A percentile compares a stretch with the other conserved stretches of the same genome.
Evolutionary conservation across 2,888 invertebrate species (phyloP).

Genomic region (Pyrochroa serraticornis): DNA sequence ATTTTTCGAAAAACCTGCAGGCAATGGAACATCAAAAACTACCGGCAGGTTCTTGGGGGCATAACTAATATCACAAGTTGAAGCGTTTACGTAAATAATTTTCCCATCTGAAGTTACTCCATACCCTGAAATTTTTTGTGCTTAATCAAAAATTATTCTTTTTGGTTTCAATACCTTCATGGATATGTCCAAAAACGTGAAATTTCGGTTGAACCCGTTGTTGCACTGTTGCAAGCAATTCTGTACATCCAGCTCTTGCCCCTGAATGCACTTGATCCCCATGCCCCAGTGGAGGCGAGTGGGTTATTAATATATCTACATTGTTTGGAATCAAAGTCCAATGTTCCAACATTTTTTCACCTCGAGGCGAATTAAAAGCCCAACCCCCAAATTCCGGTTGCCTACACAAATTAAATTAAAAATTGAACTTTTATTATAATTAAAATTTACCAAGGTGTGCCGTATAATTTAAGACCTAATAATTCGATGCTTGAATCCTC

Average conservation of each 20-base stretch:
- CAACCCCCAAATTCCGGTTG: slow-evolving; percentile 71
- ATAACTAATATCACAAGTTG: slow-evolving; percentile 81
- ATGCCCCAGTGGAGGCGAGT: slow-evolving; percentile 83
- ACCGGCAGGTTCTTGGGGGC: slow-evolving; percentile 77
- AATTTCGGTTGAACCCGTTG: slow-evolving; percentile 80
- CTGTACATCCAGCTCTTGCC: slow-evolving; percentile 82
- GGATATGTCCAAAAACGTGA: slow-evolving; percentile 87
- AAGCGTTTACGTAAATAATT: slow-evolving; percentile 82
- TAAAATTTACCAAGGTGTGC: slow-evolving; percentile 72
- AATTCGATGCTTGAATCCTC: slow-evolving; percentile 71
- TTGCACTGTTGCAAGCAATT: slow-evolving; percentile 78
- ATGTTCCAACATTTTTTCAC: slow-evolving; percentile 69
- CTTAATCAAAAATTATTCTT: not conserved
- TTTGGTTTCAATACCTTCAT: slow-evolving; percentile 67
- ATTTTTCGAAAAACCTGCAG: too few relatives aligned
- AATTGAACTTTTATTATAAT: not conserved
- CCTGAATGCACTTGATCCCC: slow-evolving; percentile 77
- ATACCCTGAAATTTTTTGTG: slow-evolving; percentile 64
- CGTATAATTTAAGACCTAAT: slow-evolving; percentile 79
- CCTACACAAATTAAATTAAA: not conserved
- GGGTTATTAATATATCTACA: slow-evolving; percentile 81
- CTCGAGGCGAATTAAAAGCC: slow-evolving; percentile 69
- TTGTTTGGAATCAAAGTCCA: slow-evolving; percentile 79
- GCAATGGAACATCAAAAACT: slow-evolving; percentile 68
- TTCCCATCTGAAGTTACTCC: slow-evolving; percentile 82